phyloP scores from a whole-genome alignment of 1,140 invertebrate genomes.

The Melitaea cinxia region DNA sequence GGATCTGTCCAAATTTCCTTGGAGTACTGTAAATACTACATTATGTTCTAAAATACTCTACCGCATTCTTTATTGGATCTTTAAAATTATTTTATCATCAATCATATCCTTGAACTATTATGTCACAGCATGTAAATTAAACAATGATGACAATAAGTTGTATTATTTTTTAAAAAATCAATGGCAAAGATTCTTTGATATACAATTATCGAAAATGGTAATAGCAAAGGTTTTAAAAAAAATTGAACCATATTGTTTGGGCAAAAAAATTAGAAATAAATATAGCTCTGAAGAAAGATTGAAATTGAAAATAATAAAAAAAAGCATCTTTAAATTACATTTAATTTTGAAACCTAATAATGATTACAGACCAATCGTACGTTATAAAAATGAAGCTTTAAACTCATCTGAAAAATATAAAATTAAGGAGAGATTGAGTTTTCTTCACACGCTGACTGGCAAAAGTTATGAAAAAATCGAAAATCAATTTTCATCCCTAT shows the following conservation, averaged over 20 bases:
- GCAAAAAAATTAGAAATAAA: constrained; percentile 52
- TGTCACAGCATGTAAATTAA: constrained; percentile 74
- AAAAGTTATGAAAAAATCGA: constrained; percentile 54
- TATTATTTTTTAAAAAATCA: constrained; percentile 72
- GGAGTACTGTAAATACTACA: constrained; percentile 41
- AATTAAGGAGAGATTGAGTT: constrained; percentile 60
- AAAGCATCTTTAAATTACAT: constrained; percentile 70
- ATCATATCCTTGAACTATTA: constrained; percentile 74
- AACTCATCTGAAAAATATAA: constrained; percentile 55
- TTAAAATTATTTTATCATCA: constrained; percentile 63
- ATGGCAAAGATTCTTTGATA: constrained; percentile 77
- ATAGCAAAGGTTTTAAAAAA: constrained; percentile 54
- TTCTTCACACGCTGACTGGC: constrained; percentile 56
- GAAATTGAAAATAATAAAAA: constrained; percentile 53
- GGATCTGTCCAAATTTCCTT: constrained; percentile 54
- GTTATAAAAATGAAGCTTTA: constrained; percentile 63
- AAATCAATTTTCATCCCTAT: constrained; percentile 49
- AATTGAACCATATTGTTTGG: constrained; percentile 50
- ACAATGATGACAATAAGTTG: constrained; percentile 73
- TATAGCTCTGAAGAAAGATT: constrained; percentile 43
- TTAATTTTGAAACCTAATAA: constrained; percentile 71
- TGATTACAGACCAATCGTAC: constrained; percentile 69
- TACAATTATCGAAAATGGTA: constrained; percentile 59
- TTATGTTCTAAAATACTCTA: constrained; percentile 46
- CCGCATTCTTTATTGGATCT: constrained; percentile 60